A percentile compares a stretch with the other conserved stretches of the same genome.
These are phyloP conservation scores for Lamellibrachia columna DNA, from an alignment of 2,888 invertebrate species.

Conservation along the genomic window DNA sequence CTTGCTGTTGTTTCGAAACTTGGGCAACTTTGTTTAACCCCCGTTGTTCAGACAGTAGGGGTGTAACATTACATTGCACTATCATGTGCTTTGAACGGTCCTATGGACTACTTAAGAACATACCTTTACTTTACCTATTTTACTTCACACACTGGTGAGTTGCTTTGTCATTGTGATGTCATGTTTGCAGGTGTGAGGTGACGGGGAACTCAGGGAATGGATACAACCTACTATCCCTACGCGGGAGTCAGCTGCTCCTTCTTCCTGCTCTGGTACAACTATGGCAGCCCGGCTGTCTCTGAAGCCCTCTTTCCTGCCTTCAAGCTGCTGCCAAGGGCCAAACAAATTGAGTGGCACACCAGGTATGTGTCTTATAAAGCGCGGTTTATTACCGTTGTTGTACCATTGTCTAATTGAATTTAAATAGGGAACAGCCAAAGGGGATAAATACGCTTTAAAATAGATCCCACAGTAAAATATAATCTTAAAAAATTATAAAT, in stretches of 20 bases:
- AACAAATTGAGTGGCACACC: constrained; percentile 57
- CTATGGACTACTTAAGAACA: too few relatives aligned
- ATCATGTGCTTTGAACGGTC: too few relatives aligned
- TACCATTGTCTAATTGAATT: too few relatives aligned
- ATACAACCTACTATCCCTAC: constrained; percentile 48
- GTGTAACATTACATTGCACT: too few relatives aligned
- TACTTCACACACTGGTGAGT: not conserved
- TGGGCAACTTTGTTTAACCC: too few relatives aligned
- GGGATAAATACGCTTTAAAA: too few relatives aligned
- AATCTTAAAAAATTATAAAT: too few relatives aligned
- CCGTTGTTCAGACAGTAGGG: too few relatives aligned
- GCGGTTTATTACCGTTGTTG: not conserved
- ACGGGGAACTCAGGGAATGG: constrained; percentile 25
- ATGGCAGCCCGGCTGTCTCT: constrained; percentile 53
- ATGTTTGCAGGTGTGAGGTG: not conserved
- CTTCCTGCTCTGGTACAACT: constrained; percentile 53
- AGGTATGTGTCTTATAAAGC: constrained; percentile 43
- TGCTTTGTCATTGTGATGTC: not conserved
- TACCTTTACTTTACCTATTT: too few relatives aligned
- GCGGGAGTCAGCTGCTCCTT: constrained; percentile 51
- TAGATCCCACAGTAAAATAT: too few relatives aligned
- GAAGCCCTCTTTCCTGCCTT: constrained; percentile 47
- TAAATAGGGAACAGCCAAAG: too few relatives aligned
- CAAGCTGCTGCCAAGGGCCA: constrained; percentile 44
- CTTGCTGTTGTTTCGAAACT: too few relatives aligned